Evolutionary conservation across 2,797 vertebrate species (phyloP).

Genomic region (Nyctibius grandis): DNA sequence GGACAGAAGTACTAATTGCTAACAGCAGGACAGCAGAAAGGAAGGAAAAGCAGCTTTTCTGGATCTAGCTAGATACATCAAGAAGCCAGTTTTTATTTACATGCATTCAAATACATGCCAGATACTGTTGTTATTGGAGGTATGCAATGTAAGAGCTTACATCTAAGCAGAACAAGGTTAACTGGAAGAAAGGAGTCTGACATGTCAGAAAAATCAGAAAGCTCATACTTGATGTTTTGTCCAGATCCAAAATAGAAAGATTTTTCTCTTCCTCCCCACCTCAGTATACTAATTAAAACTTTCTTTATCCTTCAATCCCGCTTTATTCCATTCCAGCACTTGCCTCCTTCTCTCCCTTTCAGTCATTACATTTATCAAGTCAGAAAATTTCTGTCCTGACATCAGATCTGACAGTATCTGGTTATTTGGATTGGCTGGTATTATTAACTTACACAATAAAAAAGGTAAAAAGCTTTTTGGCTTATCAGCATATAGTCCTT

Average conservation of each 20-base stretch:
- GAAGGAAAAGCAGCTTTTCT: not conserved
- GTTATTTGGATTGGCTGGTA: not conserved
- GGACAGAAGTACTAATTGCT: not conserved
- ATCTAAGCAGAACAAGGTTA: not conserved
- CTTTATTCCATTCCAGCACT: not conserved
- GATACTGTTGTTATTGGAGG: not conserved
- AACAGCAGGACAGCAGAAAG: not conserved
- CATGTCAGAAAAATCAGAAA: not conserved
- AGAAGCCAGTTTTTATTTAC: not conserved
- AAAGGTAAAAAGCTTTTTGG: not conserved
- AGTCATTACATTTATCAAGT: not conserved
- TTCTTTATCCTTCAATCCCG: not conserved
- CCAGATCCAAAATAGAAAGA: not conserved
- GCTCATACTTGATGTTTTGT: not conserved
- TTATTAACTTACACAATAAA: not conserved
- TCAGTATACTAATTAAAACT: not conserved
- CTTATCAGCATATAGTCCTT: not conserved
- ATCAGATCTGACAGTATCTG: not conserved
- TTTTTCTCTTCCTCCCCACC: not conserved
- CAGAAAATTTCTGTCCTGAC: not conserved
- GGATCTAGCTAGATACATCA: not conserved
- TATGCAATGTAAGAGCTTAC: not conserved
- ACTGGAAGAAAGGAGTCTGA: not conserved
- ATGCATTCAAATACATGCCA: not conserved
- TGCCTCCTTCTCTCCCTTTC: not conserved